Conservation (phyloP, 2,888 invertebrate species). For the Nymphalis polychloros region DNA sequence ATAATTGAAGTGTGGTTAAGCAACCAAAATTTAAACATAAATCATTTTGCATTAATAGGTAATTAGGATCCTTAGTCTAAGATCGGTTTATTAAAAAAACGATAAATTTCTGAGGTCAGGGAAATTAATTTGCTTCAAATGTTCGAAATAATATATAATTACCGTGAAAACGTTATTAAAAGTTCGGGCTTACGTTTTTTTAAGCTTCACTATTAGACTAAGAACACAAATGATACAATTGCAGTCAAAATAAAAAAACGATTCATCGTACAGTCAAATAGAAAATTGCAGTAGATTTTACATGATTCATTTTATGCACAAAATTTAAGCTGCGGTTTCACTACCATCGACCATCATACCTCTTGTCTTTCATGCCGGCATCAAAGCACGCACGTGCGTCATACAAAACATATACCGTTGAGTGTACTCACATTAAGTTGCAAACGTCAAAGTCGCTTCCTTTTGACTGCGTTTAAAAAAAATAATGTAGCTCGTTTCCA, state of each 20-base stretch:
- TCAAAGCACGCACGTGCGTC: constrained; percentile 44
- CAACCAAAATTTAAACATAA: no score
- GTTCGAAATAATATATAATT: not conserved
- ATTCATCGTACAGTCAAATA: not conserved
- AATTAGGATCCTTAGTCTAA: no score
- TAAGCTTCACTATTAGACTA: no score
- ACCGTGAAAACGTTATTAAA: not conserved
- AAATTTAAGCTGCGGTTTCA: not conserved
- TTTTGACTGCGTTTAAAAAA: constrained; percentile 70
- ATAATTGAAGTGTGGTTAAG: no score
- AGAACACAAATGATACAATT: no score
- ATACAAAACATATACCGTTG: constrained; percentile 56
- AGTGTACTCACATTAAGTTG: constrained; percentile 62
- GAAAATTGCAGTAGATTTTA: not conserved
- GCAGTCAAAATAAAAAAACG: not conserved
- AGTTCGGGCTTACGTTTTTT: no score
- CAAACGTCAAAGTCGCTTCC: constrained; percentile 76
- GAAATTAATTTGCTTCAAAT: no score
- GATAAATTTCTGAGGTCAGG: no score
- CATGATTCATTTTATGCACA: constrained; percentile 4
- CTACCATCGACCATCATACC: not conserved
- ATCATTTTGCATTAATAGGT: no score
- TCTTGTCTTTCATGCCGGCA: constrained; percentile 33
- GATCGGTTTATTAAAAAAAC: no score
- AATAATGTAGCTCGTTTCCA: constrained; percentile 51